phyloP scores from a whole-genome alignment of 2,113 vertebrate species.

The Haplotaxodon microlepis region DNA sequence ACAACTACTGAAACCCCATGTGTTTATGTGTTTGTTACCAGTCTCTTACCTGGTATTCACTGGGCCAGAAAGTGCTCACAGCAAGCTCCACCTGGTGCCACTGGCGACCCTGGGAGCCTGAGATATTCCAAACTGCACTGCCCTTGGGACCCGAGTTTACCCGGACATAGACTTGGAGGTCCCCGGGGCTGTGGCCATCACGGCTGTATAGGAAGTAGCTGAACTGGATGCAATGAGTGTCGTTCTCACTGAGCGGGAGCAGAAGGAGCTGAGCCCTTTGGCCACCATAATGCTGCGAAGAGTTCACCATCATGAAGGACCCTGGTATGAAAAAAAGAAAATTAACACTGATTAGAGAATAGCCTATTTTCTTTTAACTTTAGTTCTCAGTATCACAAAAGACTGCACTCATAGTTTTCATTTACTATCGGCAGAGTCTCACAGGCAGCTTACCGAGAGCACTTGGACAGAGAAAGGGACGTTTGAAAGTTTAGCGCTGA shows the following conservation, averaged over 20 bases:
- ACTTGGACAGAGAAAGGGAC: neutral
- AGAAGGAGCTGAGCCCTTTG: conserved; percentile 85
- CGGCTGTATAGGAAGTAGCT: conserved; percentile 93
- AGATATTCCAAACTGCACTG: conserved; percentile 87
- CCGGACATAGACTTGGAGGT: conserved; percentile 80
- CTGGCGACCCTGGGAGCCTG: conserved; percentile 83
- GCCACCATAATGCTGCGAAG: conserved; percentile 82
- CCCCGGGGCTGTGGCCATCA: conserved; percentile 87
- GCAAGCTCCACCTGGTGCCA: conserved; percentile 96
- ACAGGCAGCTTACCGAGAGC: neutral
- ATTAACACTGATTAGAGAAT: neutral
- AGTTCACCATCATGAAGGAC: conserved; percentile 92
- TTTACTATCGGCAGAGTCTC: neutral
- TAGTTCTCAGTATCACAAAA: neutral
- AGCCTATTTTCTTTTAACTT: neutral
- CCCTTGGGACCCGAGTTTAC: conserved; percentile 84
- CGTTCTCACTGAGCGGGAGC: conserved; percentile 89
- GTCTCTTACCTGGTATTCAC: conserved; percentile 86
- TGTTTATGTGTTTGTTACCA: neutral
- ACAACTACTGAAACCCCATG: neutral
- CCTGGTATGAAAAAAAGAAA: conserved; percentile 57
- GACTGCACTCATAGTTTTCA: neutral
- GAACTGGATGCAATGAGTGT: conserved; percentile 97
- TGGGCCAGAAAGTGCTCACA: conserved; percentile 96
- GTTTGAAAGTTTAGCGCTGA: neutral